Conservation (phyloP, 2,888 invertebrate species). For the Microctonus brassicae region DNA sequence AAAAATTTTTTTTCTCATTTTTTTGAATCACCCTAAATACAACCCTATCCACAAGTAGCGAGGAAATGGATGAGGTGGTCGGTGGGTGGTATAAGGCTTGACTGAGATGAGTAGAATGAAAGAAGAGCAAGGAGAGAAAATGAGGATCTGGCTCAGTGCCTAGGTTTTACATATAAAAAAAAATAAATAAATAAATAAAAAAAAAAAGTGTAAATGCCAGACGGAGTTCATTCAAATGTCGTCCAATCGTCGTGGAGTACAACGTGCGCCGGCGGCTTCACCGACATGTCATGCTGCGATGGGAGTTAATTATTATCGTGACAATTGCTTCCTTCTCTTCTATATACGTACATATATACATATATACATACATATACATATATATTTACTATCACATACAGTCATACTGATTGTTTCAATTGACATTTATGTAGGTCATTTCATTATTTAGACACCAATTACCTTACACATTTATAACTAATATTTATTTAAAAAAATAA, state of each 20-base stretch:
- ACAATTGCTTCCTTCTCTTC: constrained; percentile 11
- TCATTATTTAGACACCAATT: neutral
- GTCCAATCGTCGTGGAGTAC: constrained; percentile 40
- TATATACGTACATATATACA: neutral
- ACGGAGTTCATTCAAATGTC: constrained; percentile 57
- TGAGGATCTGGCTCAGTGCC: constrained; percentile 6
- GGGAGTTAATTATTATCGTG: constrained; percentile 3
- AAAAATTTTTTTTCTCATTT: no score
- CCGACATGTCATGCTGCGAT: neutral
- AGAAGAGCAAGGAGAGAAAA: neutral
- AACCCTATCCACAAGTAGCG: neutral
- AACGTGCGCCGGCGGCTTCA: constrained; percentile 12
- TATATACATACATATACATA: neutral
- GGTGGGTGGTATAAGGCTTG: neutral
- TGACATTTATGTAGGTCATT: neutral
- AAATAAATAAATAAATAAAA: no score
- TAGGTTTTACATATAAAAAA: constrained; percentile 35
- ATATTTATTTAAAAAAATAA: neutral
- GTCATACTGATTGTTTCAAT: neutral
- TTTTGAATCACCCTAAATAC: no score
- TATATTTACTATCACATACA: no score
- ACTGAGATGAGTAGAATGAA: neutral
- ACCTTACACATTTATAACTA: neutral
- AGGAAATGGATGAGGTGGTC: neutral
- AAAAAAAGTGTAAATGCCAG: constrained; percentile 54